Evolutionary conservation across 2,888 invertebrate species (phyloP), one percentile per base, ranked within the genome.

Genomic region (Megalurothrips usitatus): DNA sequence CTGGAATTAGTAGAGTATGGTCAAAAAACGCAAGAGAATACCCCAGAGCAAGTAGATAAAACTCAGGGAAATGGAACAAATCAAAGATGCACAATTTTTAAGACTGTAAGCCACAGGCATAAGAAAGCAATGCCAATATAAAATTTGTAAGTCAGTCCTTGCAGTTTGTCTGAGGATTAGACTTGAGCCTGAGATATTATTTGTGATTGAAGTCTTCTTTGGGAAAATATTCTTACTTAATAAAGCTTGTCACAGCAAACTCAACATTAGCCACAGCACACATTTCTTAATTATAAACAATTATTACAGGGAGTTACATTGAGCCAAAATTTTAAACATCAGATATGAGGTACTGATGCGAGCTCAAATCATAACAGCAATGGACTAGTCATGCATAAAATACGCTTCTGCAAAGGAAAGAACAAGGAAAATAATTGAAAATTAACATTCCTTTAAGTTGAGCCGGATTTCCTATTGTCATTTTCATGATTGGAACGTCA

Each of bases 391-490:
- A 43, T 58, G 58, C n/a, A 17, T 58, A 12, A 19, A n/a, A 58
- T 58, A 58, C 17, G 58, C 17, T 19, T n/a, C n/a, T 58, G 58
- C 58, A 17, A 58, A 58, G 58, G 17, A 58, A 58, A 10, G n/a
- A n/a, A 52, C 17, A 58, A 58, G n/a, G 58, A 58, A 58, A 58
- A 58, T 19, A 58, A 58, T 58, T 19, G 11, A 58, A 26, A 75
- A 75, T 75, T 1, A 23, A 75, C 68, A 75, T 75, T 75, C 68
- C 26, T 75, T 26, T 12, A 26, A 23, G 68, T 26, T 26, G 68
- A 75, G 68, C 26, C 68, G 26, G 68, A 75, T 75, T 4, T 26
- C 26, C 68, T 75, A 75, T 75, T 75, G 68, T 75, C 68, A 26
- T 26, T 75, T 26, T 75, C 23, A 23, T 75, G 23, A 75, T 26